Percentiles rank a stretch among this genome's conserved stretches.
These are phyloP conservation scores for Limnephilus lunatus DNA, from an alignment of 2,888 invertebrate species.

Conservation along the genomic window DNA sequence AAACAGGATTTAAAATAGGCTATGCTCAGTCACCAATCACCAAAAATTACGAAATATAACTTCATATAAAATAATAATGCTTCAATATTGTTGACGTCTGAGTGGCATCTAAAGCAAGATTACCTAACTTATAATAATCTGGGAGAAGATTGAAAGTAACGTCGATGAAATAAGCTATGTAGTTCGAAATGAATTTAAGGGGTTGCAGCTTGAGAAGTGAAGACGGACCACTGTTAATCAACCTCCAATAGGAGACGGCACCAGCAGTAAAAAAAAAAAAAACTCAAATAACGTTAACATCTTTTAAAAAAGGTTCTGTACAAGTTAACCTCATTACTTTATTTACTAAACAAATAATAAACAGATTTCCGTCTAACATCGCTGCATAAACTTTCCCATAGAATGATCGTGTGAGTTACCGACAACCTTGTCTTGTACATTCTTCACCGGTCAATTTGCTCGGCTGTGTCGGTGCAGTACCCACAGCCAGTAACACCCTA, in stretches of 20 bases:
- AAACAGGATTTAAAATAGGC: too few species aligned
- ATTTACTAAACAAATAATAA: slow-evolving; percentile 5
- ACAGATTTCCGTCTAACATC: neutral
- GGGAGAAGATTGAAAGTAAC: too few species aligned
- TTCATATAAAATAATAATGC: too few species aligned
- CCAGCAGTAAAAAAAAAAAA: too few species aligned
- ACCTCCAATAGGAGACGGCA: neutral
- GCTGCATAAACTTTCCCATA: slow-evolving; percentile 45
- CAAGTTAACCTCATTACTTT: neutral
- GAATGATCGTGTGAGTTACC: slow-evolving; percentile 15
- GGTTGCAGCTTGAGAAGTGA: neutral
- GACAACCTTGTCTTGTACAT: slow-evolving; percentile 41
- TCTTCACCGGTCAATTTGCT: slow-evolving; percentile 50
- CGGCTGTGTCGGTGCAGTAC: slow-evolving; percentile 28
- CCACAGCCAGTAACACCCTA: neutral
- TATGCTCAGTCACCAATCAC: too few species aligned
- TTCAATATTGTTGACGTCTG: too few species aligned
- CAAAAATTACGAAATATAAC: too few species aligned
- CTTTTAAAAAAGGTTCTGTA: neutral
- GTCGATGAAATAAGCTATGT: too few species aligned
- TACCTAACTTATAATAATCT: too few species aligned
- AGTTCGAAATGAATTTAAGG: too few species aligned
- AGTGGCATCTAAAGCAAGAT: too few species aligned
- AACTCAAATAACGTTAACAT: too few species aligned
- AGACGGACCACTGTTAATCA: neutral